Percentiles rank a stretch among this genome's conserved stretches.
These are phyloP conservation scores for Brachyptera risi DNA, from an alignment of 2,888 invertebrate genomes.

Conservation along the genomic window DNA sequence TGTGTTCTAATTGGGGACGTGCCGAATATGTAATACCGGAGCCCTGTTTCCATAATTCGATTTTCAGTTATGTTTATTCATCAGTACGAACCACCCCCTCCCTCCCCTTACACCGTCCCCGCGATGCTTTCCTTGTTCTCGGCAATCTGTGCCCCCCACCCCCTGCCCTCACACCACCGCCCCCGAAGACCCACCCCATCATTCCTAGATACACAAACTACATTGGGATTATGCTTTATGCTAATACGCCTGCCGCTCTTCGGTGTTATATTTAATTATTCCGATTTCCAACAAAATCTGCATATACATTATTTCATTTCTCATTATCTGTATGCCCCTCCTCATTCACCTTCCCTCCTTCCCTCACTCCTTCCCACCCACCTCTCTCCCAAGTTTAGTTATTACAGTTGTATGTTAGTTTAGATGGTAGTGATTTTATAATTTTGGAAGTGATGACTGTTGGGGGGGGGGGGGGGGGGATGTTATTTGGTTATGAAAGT, in stretches of 20 bases:
- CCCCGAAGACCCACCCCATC: too few relatives aligned
- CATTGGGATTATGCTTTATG: constrained; percentile 20
- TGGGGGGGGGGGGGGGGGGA: not conserved
- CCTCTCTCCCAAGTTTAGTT: too few relatives aligned
- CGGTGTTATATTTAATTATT: constrained; percentile 15
- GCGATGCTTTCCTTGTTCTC: too few relatives aligned
- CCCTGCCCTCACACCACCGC: not conserved
- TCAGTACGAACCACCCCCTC: not conserved
- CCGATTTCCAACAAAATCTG: constrained; percentile 1
- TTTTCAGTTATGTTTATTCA: constrained; percentile 19
- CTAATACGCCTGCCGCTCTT: not conserved
- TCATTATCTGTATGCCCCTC: constrained; percentile 5
- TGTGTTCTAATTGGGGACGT: constrained; percentile 30
- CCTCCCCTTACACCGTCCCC: not conserved
- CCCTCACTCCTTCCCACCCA: too few relatives aligned
- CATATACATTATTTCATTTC: constrained; percentile 21
- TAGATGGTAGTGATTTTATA: too few relatives aligned
- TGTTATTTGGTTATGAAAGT: not conserved
- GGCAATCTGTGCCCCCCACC: constrained; percentile 3
- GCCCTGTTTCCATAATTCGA: constrained; percentile 19
- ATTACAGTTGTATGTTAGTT: too few relatives aligned
- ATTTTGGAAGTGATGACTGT: too few relatives aligned
- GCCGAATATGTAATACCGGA: constrained; percentile 24
- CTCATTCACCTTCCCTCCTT: not conserved
- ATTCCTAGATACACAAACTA: constrained; percentile 4